phyloP scores from a whole-genome alignment of 2,888 invertebrate genomes.

The Brachynemurus nebulosus region DNA sequence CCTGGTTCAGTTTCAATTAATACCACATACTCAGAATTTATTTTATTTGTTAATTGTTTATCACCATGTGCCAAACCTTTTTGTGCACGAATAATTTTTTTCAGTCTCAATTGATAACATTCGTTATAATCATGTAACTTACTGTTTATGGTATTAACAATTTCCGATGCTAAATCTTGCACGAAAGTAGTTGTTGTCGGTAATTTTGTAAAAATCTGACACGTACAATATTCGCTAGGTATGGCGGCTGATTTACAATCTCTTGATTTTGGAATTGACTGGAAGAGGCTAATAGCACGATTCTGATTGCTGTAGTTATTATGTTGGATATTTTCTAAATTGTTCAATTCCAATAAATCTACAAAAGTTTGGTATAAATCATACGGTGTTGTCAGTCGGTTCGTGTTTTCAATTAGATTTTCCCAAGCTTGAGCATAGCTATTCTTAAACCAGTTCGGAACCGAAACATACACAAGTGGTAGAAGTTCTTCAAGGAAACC shows the following conservation, averaged over 20 bases:
- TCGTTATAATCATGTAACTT: constrained; percentile 43
- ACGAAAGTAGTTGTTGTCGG: constrained; percentile 39
- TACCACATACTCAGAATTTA: constrained; percentile 47
- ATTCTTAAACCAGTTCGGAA: constrained; percentile 58
- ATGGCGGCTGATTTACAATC: constrained; percentile 69
- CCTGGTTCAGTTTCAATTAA: constrained; percentile 52
- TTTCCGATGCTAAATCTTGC: constrained; percentile 40
- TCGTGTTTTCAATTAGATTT: constrained; percentile 51
- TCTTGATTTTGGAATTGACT: constrained; percentile 52
- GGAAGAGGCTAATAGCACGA: constrained; percentile 65
- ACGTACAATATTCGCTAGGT: constrained; percentile 78
- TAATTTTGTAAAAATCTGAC: constrained; percentile 51
- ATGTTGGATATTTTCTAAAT: constrained; percentile 28
- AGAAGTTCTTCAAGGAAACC: constrained; percentile 77
- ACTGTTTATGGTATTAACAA: constrained; percentile 51
- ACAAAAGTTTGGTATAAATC: constrained; percentile 69
- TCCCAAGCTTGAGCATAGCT: constrained; percentile 44
- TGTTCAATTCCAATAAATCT: constrained; percentile 45
- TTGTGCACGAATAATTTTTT: constrained; percentile 50
- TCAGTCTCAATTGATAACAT: constrained; percentile 50
- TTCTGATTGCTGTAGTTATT: constrained; percentile 14
- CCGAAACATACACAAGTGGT: constrained; percentile 59
- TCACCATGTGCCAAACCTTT: constrained; percentile 33
- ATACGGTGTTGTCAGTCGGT: constrained; percentile 66
- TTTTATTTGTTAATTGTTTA: constrained; percentile 28